A percentile compares a stretch with the other conserved stretches of the same genome.
phyloP scores from a whole-genome alignment of 2,888 invertebrate genomes.

The Cordilura impudica region DNA sequence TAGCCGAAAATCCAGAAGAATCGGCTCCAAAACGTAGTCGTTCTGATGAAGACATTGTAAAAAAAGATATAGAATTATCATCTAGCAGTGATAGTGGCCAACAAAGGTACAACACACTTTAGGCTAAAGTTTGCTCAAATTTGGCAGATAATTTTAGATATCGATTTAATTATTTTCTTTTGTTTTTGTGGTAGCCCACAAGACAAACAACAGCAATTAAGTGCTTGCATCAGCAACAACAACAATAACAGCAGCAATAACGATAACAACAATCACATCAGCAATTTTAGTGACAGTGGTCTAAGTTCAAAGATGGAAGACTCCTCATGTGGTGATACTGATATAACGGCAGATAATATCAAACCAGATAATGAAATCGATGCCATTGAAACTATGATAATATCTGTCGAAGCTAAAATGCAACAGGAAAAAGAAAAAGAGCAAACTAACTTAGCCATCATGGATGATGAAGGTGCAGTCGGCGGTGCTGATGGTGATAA shows the following conservation, averaged over 20 bases:
- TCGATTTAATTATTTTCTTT: conserved; percentile 38
- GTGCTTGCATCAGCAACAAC: conserved; percentile 25
- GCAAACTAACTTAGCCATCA: neutral
- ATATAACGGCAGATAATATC: neutral
- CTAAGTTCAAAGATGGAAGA: conserved; percentile 60
- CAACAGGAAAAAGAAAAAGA: neutral
- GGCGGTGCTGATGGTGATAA: neutral
- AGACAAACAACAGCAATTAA: conserved; percentile 29
- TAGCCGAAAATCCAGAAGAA: conserved; percentile 14
- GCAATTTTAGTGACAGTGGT: conserved; percentile 55
- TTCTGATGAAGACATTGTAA: conserved; percentile 30
- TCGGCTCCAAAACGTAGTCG: conserved; percentile 47
- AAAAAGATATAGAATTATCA: conserved; percentile 14
- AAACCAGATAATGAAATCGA: neutral
- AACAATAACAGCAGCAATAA: conserved; percentile 27
- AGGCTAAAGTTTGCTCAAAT: neutral
- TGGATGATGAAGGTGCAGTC: neutral
- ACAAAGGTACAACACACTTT: too few species aligned
- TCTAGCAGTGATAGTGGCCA: conserved; percentile 43
- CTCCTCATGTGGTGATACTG: conserved; percentile 26
- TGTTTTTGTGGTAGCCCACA: conserved; percentile 34
- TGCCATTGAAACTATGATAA: neutral
- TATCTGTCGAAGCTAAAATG: neutral
- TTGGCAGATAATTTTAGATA: neutral
- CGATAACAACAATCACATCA: conserved; percentile 27